phyloP scores from a whole-genome alignment of 2,888 invertebrate genomes.

The Epinotia nisella region DNA sequence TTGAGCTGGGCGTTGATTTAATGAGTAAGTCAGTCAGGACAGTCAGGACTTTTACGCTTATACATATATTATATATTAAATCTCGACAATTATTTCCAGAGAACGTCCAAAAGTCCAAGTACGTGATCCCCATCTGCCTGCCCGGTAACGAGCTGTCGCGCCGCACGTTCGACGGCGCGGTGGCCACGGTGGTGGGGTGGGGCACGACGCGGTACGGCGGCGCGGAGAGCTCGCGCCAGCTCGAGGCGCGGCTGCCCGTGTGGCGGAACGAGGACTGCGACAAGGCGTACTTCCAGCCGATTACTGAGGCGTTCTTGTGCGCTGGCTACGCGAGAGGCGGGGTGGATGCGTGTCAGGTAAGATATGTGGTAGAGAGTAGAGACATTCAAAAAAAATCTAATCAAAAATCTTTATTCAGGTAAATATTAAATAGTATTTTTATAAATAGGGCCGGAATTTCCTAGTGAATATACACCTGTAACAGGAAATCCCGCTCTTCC shows the following conservation, averaged over 20 bases:
- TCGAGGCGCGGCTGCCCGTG: constrained; percentile 93
- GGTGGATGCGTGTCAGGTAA: constrained; percentile 96
- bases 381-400: too few relatives aligned
- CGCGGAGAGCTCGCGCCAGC: constrained; percentile 93
- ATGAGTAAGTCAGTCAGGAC: too few relatives aligned
- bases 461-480: too few relatives aligned
- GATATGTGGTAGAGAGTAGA: not conserved
- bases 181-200: constrained; percentile 96
- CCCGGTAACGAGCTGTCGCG: constrained; percentile 86
- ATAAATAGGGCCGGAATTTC: too few relatives aligned
- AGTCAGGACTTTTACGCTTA: too few relatives aligned
- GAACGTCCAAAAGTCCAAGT: constrained; percentile 91
- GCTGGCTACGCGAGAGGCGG: constrained; percentile 96
- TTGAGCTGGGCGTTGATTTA: too few relatives aligned
- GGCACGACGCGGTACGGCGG: constrained; percentile 96
- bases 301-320: constrained; percentile 94
- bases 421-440: too few relatives aligned
- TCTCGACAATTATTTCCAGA: constrained; percentile 66
- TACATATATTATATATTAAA: too few relatives aligned
- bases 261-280: constrained; percentile 96
- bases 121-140: constrained; percentile 94
- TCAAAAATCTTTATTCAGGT: too few relatives aligned
- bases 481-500: too few relatives aligned
- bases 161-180: constrained; percentile 88
- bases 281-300: constrained; percentile 96